Evolutionary conservation across 2,797 vertebrate species (phyloP).

Genomic region (Pteronotus mesoamericanus): DNA sequence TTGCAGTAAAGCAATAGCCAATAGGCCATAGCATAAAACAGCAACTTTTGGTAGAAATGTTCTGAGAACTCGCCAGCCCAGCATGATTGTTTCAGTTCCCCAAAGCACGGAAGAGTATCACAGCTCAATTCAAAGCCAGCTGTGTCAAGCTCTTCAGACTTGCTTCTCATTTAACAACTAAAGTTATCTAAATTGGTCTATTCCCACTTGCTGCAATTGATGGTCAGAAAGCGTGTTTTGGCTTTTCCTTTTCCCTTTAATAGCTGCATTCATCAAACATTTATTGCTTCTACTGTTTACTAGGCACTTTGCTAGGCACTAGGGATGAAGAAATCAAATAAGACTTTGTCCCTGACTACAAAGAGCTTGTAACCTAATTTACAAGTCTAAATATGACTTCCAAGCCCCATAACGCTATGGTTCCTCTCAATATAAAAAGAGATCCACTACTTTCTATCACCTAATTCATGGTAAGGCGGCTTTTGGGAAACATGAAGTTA

Average conservation of each 20-base stretch:
- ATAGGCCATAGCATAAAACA: background rate
- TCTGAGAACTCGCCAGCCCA: background rate
- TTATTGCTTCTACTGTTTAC: slow-evolving; percentile 53
- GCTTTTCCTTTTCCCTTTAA: slow-evolving; percentile 23
- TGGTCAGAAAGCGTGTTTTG: slow-evolving; percentile 33
- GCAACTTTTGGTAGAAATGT: background rate
- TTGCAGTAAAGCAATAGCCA: background rate
- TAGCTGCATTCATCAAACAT: slow-evolving; percentile 46
- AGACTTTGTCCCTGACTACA: background rate
- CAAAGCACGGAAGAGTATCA: background rate
- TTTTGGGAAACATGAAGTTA: background rate
- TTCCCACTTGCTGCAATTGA: slow-evolving; percentile 35
- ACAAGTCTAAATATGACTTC: slow-evolving; percentile 15
- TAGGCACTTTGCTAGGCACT: slow-evolving; percentile 42
- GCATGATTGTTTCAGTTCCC: slow-evolving; percentile 13
- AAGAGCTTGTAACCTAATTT: slow-evolving; percentile 38
- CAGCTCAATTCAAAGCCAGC: slow-evolving; percentile 23
- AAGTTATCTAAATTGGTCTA: slow-evolving; percentile 53
- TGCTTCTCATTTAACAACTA: slow-evolving; percentile 35
- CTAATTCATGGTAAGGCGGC: background rate
- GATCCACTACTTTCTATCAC: background rate
- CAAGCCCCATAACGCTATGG: background rate
- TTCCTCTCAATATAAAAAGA: background rate
- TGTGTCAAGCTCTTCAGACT: slow-evolving; percentile 46
- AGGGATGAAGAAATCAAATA: slow-evolving; percentile 46